A percentile compares a stretch with the other conserved stretches of the same genome.
Conservation (phyloP, 1,140 invertebrate species). For the Nylanderia fulva region DNA sequence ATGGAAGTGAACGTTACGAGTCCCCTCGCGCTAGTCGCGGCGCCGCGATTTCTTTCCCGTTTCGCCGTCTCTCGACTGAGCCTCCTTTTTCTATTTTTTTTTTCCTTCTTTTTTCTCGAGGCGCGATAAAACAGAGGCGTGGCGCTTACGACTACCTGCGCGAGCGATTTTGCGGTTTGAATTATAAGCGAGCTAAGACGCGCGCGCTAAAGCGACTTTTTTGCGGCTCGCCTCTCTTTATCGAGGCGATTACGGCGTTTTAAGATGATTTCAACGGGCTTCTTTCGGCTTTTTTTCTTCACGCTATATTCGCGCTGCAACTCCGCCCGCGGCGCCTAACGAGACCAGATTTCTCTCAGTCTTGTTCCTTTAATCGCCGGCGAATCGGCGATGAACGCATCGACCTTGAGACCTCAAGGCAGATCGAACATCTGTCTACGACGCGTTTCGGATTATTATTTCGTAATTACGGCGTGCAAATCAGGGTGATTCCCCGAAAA, state of each 20-base stretch:
- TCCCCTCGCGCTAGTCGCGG: constrained; percentile 46
- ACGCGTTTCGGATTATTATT: constrained; percentile 30
- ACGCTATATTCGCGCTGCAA: not conserved
- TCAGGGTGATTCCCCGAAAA: not conserved
- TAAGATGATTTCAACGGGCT: constrained; percentile 52
- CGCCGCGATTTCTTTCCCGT: constrained; percentile 45
- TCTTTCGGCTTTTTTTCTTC: not conserved
- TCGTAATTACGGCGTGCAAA: not conserved
- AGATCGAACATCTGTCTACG: constrained; percentile 41
- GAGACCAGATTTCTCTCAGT: constrained; percentile 17
- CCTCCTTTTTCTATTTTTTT: constrained; percentile 10
- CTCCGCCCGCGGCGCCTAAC: constrained; percentile 19
- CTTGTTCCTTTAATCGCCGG: constrained; percentile 16
- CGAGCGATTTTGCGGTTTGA: constrained; percentile 59
- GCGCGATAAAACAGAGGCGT: constrained; percentile 68
- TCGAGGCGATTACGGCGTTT: constrained; percentile 58
- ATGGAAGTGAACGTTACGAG: constrained; percentile 72
- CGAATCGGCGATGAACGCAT: constrained; percentile 13
- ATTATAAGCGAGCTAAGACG: constrained; percentile 46
- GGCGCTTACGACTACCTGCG: constrained; percentile 34
- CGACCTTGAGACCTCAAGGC: constrained; percentile 35
- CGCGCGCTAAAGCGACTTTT: constrained; percentile 54
- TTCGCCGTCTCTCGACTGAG: constrained; percentile 30
- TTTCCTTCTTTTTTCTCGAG: not conserved
- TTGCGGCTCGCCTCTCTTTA: constrained; percentile 49